These are phyloP conservation scores for Yponomeuta sedellus DNA, from an alignment of 2,888 invertebrate genomes.

Conservation along the genomic window DNA sequence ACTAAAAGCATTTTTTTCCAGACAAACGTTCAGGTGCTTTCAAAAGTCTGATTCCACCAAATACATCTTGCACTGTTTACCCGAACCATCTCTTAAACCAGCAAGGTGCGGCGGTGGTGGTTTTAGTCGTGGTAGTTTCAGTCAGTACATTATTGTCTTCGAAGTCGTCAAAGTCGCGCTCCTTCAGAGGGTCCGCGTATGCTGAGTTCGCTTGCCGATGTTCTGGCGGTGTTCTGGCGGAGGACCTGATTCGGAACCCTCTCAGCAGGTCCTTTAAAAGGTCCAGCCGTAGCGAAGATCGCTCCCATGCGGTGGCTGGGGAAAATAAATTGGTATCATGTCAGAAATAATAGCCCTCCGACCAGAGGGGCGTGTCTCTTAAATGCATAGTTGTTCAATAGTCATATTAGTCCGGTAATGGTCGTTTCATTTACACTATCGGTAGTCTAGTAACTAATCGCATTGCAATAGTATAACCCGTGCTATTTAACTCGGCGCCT, in stretches of 20 bases:
- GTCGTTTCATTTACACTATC: no score
- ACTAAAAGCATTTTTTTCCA: no score
- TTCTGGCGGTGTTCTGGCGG: slow-evolving; percentile 16
- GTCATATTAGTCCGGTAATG: no score
- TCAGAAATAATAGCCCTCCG: no score
- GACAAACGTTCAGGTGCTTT: no score
- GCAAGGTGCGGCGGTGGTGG: slow-evolving; percentile 19
- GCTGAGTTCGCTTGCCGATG: slow-evolving; percentile 19
- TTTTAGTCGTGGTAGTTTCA: slow-evolving; percentile 30
- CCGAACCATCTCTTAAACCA: slow-evolving; percentile 39
- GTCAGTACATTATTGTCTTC: slow-evolving; percentile 15
- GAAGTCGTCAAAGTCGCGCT: slow-evolving; percentile 16
- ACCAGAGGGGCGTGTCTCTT: no score
- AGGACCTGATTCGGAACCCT: slow-evolving; percentile 39
- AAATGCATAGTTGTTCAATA: no score
- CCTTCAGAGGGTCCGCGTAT: slow-evolving; percentile 40
- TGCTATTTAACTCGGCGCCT: no score
- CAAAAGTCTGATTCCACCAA: no score
- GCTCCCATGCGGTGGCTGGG: slow-evolving; percentile 48
- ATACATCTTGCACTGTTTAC: background rate
- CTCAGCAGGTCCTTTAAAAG: slow-evolving; percentile 45
- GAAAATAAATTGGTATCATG: slow-evolving; percentile 1
- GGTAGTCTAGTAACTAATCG: no score
- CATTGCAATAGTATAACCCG: no score
- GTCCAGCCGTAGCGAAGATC: slow-evolving; percentile 39